Conservation (phyloP, 1,140 invertebrate genomes). For the Chrysomallon squamiferum region DNA sequence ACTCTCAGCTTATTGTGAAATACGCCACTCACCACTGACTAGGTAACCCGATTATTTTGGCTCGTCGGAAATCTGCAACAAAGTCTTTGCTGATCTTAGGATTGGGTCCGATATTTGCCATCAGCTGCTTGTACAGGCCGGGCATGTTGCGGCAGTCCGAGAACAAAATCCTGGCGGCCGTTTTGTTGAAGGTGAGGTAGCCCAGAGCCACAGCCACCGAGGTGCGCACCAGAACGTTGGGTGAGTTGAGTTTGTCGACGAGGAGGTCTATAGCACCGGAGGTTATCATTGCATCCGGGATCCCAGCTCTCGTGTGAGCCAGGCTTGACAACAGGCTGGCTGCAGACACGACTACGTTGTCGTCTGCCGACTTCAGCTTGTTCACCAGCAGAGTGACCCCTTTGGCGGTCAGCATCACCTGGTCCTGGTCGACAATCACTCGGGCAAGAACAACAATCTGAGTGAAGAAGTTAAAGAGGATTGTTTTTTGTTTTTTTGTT, state of each 20-base stretch:
- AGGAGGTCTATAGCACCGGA: conserved; percentile 57
- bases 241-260: conserved; percentile 43
- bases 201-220: conserved; percentile 59
- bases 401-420: conserved; percentile 57
- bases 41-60: conserved; percentile 58
- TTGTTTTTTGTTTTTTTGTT: too few relatives aligned
- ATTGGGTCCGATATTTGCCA: conserved; percentile 57
- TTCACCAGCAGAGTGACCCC: conserved; percentile 55
- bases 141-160: conserved; percentile 58
- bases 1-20: too few relatives aligned
- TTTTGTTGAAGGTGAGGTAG: conserved; percentile 62
- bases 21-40: conserved; percentile 51
- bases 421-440: conserved; percentile 59
- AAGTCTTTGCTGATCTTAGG: conserved; percentile 59
- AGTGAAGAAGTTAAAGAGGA: not conserved
- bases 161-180: conserved; percentile 56
- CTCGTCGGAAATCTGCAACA: conserved; percentile 57
- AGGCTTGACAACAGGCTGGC: conserved; percentile 60
- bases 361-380: conserved; percentile 46
- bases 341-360: conserved; percentile 55
- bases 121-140: conserved; percentile 55
- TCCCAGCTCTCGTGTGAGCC: conserved; percentile 61
- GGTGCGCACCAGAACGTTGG: conserved; percentile 48
- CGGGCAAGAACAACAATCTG: conserved; percentile 62
- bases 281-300: conserved; percentile 63